Base-by-base conservation (phyloP, 2,888 invertebrate species). In the Euproctis similis region DNA sequence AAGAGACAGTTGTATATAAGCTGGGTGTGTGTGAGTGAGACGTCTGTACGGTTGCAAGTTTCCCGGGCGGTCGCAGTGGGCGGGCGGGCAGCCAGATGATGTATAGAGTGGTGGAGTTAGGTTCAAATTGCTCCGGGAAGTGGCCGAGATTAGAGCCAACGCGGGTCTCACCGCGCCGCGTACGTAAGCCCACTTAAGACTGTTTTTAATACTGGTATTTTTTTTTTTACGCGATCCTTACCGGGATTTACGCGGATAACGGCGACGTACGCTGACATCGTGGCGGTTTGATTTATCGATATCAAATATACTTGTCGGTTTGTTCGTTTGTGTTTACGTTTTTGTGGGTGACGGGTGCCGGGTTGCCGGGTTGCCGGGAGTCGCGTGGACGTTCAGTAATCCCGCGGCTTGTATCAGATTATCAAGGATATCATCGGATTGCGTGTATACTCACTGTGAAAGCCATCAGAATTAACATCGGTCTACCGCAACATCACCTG, bases 51-150 rank as follows among this genome's bases (percentile, higher is more conserved):
- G 51, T 63, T 53, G 57, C 56, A 57, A 57, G 60, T 42, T 55
- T 53, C 56, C 44, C 43, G 47, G 34, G 46, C 46, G 64, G 65
- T 67, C 76, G 72, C 77, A 71, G 81, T 85, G 85, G 87, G 82
- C 78, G 81, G 80, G 77, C 71, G 68, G n/a, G 39, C 47, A 65
- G 63, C 64, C 68, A 68, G 87, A 88, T 89, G 89, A 89, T 89
- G 88, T 89, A 89, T 89, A 88, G 89, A 89, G 88, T 88, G 86
- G 87, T 86, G 87, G 89, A 88, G 88, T 89, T 89, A 89, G 86
- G 87, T 82, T 88, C 89, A 89, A 89, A 89, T 88, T 89, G 88
- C 87, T 88, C 78, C 88, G 89, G 89, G 88, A 88, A 89, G 89
- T 89, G 89, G 88, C 87, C 88, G 87, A 89, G 89, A 89, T 89